These are phyloP conservation scores for Blomia tropicalis DNA, from an alignment of 2,888 invertebrate genomes.

Conservation along the genomic window DNA sequence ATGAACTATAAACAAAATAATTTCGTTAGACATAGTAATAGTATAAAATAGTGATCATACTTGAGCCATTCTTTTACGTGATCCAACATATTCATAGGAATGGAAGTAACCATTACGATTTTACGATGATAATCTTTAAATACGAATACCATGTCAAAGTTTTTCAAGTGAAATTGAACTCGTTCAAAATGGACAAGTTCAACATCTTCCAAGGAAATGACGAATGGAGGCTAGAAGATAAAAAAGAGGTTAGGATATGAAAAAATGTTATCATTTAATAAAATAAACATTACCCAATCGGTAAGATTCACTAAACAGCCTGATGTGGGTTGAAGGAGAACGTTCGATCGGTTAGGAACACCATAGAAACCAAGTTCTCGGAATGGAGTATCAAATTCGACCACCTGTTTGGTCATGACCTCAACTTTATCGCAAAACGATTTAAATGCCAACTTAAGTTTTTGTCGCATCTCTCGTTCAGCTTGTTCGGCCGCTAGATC, in stretches of 20 bases:
- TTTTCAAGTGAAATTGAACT: slow-evolving; percentile 93
- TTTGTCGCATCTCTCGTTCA: slow-evolving; percentile 85
- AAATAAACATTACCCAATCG: slow-evolving; percentile 54
- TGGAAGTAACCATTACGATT: slow-evolving; percentile 92
- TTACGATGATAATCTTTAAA: slow-evolving; percentile 94
- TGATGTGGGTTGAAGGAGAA: slow-evolving; percentile 87
- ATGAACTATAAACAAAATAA: slow-evolving; percentile 48
- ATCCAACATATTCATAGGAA: slow-evolving; percentile 97
- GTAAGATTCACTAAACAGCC: slow-evolving; percentile 92
- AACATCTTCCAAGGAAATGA: slow-evolving; percentile 89
- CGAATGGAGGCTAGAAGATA: slow-evolving; percentile 66
- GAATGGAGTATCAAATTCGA: slow-evolving; percentile 98
- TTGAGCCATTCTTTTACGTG: slow-evolving; percentile 99
- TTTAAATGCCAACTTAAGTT: slow-evolving; percentile 91
- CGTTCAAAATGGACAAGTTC: slow-evolving; percentile 97
- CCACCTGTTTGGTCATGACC: slow-evolving; percentile 80
- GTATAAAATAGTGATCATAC: slow-evolving; percentile 43
- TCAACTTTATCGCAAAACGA: slow-evolving; percentile 95
- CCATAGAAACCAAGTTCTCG: slow-evolving; percentile 94
- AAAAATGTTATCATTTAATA: neutral
- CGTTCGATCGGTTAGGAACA: slow-evolving; percentile 88
- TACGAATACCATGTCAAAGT: slow-evolving; percentile 99
- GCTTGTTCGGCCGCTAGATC: slow-evolving; percentile 97
- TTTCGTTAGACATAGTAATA: neutral
- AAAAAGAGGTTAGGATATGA: slow-evolving; percentile 17